Evolutionary conservation across 2,888 invertebrate genomes (phyloP), one percentile per base, ranked within the genome.

Genomic region (Crepidodera aurea): DNA sequence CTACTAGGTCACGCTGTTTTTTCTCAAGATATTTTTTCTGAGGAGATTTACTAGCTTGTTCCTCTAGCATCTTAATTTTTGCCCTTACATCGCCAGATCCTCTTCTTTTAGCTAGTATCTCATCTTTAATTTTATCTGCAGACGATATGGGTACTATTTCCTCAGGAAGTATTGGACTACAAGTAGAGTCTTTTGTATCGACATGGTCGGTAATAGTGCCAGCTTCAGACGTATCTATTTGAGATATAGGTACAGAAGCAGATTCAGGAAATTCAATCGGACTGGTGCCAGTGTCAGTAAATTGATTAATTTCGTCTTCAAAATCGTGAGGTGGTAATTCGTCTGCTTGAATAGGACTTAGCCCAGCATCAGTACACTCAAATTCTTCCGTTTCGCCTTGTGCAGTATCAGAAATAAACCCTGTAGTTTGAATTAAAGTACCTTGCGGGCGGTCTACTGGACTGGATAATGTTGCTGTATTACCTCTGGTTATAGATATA

Each of bases 81-180:
- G 85, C 83, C 75, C 82, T 84, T 2, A 87, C 87, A 68, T 85
- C 85, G 25, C 85, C 84, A 6, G 84, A 83, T 29, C 81, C 81
- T 29, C 81, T 73, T 29, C 81, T 70, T 56, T 71, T 75, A 4
- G 68, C 62, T 54, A 82, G 67, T 22, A 80, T 73, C 60, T 82
- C 82, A 25, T 79, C 79, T 65, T 73, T 73, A 15, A 76, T 54
- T 60, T 73, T 74, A 10, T 75, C 75, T 5, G 73, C 64, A 5
- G 71, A 58, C 13, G 73, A 71, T 7, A 70, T 34, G 42, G 70
- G 68, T 44, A 72, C 68, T 61, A 69, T 73, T 57, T 79, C 79
- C 51, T 81, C 80, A 6, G 78, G 76, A 70, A 78, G 78, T 32
- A 84, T 82, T 6, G 85, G 85, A 75, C 85, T 85, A 54, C 79